Evolutionary conservation across 2,113 vertebrate genomes (phyloP), one percentile per base, ranked within the genome.

Genomic region (Menura novaehollandiae): DNA sequence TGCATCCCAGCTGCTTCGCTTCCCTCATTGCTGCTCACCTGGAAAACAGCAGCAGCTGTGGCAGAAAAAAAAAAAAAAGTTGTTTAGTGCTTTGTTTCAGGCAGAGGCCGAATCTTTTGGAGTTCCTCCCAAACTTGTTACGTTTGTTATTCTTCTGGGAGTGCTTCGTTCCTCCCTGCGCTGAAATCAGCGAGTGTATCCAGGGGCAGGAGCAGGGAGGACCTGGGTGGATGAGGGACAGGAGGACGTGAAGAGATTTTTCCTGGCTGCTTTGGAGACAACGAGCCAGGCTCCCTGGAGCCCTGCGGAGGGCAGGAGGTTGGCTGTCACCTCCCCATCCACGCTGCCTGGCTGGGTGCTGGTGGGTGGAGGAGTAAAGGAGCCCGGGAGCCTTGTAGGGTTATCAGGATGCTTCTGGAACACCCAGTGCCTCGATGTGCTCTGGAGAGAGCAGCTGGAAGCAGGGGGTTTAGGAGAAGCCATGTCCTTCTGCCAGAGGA

Each of bases 351-450:
- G 39, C 46, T 7, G 41, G 59, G 4, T 16, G 47, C 60, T 15
- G 33, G 6, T 7, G 51, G 15, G 21, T 37, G 43, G 0, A 2
- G 19, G 51, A 37, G 9, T 6, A 37, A 15, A 44, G 37, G 18
- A 58, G 64, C 12, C 9, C 2, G 0, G 37, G 58, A 80, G 37
- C 37, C 46, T 60, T 1, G 0, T 19, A 9, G 85, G 56, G 39
- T 15, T 35, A 8, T 2, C 5, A 13, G 11, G 41, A 14, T 10
- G 30, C 43, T 64, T 64, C 66, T 6, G 7, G 23, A 60, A 22
- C 35, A 43, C 16, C 21, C 2, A 0, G 4, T 10, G 11, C 18
- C 49, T 21, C 0, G 0, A 32, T 2, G 26, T 1, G 51, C 85
- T 39, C 6, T 5, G 51, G 51, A 8, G 2, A 4, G 27, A 27